These are phyloP conservation scores for Chaetodon trifasciatus DNA, from an alignment of 2,797 vertebrate species.

Conservation along the genomic window DNA sequence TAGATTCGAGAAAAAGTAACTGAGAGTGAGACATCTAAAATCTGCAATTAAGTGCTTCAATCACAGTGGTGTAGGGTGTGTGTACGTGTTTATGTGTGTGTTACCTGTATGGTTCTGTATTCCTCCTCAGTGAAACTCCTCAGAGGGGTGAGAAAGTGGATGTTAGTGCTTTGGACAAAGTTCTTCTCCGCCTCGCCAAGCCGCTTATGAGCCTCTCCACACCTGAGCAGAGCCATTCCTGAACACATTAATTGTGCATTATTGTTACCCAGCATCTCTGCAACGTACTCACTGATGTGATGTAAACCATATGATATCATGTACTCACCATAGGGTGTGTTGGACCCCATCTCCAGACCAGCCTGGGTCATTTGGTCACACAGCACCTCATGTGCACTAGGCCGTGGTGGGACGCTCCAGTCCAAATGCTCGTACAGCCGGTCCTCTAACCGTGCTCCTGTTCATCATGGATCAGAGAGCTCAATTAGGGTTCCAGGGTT, in stretches of 20 bases:
- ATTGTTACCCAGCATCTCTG: background rate
- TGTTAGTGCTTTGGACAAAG: constrained; percentile 92
- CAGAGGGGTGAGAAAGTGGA: constrained; percentile 95
- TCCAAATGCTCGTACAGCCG: constrained; percentile 96
- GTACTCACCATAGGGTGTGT: constrained; percentile 93
- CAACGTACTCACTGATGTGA: background rate
- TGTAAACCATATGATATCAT: background rate
- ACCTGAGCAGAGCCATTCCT: constrained; percentile 94
- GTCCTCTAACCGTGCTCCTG: constrained; percentile 96
- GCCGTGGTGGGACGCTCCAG: constrained; percentile 90
- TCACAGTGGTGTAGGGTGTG: background rate
- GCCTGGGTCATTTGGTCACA: constrained; percentile 94
- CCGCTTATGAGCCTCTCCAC: constrained; percentile 94
- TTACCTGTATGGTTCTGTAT: constrained; percentile 93
- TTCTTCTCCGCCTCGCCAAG: constrained; percentile 93
- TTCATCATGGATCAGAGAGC: constrained; percentile 42
- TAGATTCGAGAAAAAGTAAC: background rate
- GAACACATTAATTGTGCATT: constrained; percentile 4
- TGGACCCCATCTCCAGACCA: constrained; percentile 94
- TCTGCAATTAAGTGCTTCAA: background rate
- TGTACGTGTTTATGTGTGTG: background rate
- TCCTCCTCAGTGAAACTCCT: constrained; percentile 94
- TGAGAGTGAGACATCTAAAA: background rate
- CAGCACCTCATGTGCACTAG: constrained; percentile 91
- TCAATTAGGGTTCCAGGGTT: background rate